phyloP scores from a whole-genome alignment of 1,140 invertebrate species.

The Drosophila kanapiae region DNA sequence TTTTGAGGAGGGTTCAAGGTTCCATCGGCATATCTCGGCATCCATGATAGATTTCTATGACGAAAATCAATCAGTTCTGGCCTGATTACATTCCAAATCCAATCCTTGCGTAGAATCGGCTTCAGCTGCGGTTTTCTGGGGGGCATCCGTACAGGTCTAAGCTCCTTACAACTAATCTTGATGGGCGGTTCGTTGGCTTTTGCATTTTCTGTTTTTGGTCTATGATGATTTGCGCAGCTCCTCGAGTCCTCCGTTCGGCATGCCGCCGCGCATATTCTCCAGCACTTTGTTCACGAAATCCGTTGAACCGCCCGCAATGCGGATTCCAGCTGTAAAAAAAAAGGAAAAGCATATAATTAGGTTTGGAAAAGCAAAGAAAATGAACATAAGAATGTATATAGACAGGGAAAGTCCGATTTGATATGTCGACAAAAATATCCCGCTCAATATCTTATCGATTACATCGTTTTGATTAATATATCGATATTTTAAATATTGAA shows the following conservation, averaged over 20 bases:
- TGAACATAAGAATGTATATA: too few relatives aligned
- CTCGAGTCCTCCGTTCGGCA: slow-evolving; percentile 89
- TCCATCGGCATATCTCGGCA: slow-evolving; percentile 1
- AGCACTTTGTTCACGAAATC: slow-evolving; percentile 95
- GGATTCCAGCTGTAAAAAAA: slow-evolving; percentile 87
- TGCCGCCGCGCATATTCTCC: slow-evolving; percentile 90
- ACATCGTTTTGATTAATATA: too few relatives aligned
- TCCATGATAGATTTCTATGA: not conserved
- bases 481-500: too few relatives aligned
- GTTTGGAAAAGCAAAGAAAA: not conserved
- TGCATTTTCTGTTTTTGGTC: slow-evolving; percentile 39
- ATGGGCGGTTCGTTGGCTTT: slow-evolving; percentile 70
- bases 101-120: slow-evolving; percentile 15
- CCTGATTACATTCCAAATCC: slow-evolving; percentile 23
- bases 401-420: too few relatives aligned
- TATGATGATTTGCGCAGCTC: slow-evolving; percentile 85
- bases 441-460: too few relatives aligned
- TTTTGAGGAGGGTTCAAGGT: slow-evolving; percentile 17
- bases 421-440: too few relatives aligned
- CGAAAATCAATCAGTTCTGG: slow-evolving; percentile 39
- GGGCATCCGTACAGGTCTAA: slow-evolving; percentile 16
- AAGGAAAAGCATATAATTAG: slow-evolving; percentile 2
- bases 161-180: slow-evolving; percentile 58
- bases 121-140: slow-evolving; percentile 16
- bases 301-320: slow-evolving; percentile 93